These are phyloP conservation scores for Aleiodes alternator DNA, from an alignment of 2,888 invertebrate genomes.

Conservation along the genomic window DNA sequence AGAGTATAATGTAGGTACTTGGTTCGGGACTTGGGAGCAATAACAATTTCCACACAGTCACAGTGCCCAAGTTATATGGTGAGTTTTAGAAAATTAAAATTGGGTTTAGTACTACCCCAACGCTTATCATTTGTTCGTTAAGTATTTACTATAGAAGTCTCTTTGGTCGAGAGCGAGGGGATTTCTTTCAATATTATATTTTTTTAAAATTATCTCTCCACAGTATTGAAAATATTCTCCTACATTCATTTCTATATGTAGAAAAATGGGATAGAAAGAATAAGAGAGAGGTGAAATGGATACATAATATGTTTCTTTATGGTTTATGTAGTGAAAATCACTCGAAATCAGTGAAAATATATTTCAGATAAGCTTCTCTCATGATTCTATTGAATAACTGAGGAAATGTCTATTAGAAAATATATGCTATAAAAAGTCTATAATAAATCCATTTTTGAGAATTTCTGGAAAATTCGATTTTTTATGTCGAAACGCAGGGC, in stretches of 20 bases:
- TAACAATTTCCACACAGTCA: slow-evolving; percentile 43
- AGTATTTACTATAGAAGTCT: slow-evolving; percentile 48
- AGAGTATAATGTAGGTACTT: slow-evolving; percentile 53
- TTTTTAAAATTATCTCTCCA: background rate
- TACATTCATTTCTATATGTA: background rate
- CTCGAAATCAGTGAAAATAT: background rate
- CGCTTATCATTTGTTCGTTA: slow-evolving; percentile 43
- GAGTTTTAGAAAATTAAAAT: slow-evolving; percentile 15
- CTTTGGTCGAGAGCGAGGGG: slow-evolving; percentile 67
- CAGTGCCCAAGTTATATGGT: slow-evolving; percentile 44
- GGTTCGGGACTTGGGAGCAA: slow-evolving; percentile 44
- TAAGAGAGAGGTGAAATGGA: no score
- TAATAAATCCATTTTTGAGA: no score
- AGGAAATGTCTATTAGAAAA: no score
- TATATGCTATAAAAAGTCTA: no score
- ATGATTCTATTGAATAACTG: no score
- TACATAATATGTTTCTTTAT: no score
- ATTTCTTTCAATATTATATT: slow-evolving; percentile 12
- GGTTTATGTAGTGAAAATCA: background rate
- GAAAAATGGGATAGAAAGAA: no score
- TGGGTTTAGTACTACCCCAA: slow-evolving; percentile 6
- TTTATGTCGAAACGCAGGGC: no score
- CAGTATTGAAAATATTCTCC: background rate
- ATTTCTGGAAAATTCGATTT: no score
- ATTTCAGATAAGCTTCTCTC: no score